These are phyloP conservation scores for Ginglymostoma cirratum DNA, from an alignment of 2,113 vertebrate species.

Conservation along the genomic window DNA sequence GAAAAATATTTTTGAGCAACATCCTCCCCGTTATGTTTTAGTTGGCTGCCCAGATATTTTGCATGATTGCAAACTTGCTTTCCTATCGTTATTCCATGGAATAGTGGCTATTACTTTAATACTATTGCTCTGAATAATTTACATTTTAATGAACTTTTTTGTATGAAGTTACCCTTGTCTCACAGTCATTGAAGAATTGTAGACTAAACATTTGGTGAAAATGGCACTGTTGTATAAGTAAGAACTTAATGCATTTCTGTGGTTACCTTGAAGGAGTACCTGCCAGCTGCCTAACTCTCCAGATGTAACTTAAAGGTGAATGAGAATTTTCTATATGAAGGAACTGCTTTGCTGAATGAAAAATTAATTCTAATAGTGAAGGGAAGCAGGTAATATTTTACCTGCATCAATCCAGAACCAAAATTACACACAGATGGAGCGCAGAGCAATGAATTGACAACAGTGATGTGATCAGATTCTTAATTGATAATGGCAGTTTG, in stretches of 20 bases:
- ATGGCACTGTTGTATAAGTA: slow-evolving; percentile 10
- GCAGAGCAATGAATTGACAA: neutral
- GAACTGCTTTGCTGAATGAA: neutral
- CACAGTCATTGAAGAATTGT: neutral
- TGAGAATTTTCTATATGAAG: neutral
- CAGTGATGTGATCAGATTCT: neutral
- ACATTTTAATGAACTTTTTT: slow-evolving; percentile 26
- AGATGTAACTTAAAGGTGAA: slow-evolving; percentile 27
- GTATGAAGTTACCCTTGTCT: neutral
- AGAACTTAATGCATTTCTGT: slow-evolving; percentile 29
- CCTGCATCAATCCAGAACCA: neutral
- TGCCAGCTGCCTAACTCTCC: slow-evolving; percentile 28
- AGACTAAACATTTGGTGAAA: slow-evolving; percentile 37
- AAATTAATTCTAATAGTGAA: neutral
- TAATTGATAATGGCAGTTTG: neutral
- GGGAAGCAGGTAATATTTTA: neutral
- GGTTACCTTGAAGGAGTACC: neutral
- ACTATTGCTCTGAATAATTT: slow-evolving; percentile 15
- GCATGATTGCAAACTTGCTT: slow-evolving; percentile 17
- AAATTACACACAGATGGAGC: neutral
- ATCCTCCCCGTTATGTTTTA: neutral
- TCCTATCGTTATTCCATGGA: neutral
- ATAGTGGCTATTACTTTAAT: neutral
- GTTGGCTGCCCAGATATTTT: slow-evolving; percentile 19
- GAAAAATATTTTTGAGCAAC: neutral